Percentiles rank a stretch among this genome's conserved stretches.
Conservation (phyloP, 2,797 vertebrate species). For the Microctenopoma steveboyesi region DNA sequence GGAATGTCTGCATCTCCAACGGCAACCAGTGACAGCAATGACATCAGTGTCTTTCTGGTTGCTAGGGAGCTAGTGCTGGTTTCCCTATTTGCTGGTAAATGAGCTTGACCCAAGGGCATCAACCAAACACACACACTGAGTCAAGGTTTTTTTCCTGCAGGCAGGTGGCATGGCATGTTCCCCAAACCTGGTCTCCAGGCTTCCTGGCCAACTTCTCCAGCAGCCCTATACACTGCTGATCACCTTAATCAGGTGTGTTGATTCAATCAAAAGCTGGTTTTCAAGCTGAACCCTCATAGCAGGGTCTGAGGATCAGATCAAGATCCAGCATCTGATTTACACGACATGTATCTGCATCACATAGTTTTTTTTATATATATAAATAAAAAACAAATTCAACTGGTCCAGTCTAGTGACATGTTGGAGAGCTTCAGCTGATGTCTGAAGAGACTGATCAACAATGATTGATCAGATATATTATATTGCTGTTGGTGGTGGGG, state of each 20-base stretch:
- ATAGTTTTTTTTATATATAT: too few species aligned
- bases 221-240: too few species aligned
- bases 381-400: background rate
- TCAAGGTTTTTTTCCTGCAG: background rate
- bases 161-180: too few species aligned
- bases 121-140: conserved; percentile 7
- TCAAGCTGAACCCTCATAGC: too few species aligned
- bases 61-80: conserved; percentile 64
- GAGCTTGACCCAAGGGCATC: conserved; percentile 23
- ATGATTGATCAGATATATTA: too few species aligned
- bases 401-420: background rate
- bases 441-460: background rate
- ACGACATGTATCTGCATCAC: too few species aligned
- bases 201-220: too few species aligned
- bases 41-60: conserved; percentile 56
- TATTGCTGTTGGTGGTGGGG: conserved; percentile 2
- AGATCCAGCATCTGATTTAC: too few species aligned
- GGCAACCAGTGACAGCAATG: conserved; percentile 30
- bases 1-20: conserved; percentile 34
- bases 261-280: too few species aligned
- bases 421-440: background rate
- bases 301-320: too few species aligned
- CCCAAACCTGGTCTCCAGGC: background rate
- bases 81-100: conserved; percentile 57
- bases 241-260: too few species aligned